Conservation (phyloP, 2,113 vertebrate species). For the Alligator sinensis region DNA sequence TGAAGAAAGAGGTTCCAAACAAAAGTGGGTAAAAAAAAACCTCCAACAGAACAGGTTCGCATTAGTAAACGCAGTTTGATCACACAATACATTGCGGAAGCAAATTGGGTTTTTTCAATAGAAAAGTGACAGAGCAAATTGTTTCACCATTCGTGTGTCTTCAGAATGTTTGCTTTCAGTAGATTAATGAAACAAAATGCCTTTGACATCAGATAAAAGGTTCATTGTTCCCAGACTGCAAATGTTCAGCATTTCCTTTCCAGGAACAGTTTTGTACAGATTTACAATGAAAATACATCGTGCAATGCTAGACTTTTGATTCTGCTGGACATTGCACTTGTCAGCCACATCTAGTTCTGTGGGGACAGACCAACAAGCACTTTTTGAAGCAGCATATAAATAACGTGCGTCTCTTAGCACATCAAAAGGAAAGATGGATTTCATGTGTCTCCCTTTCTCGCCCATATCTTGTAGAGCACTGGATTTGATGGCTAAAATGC, state of each 20-base stretch:
- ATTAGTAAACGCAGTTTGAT: not conserved
- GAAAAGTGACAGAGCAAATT: not conserved
- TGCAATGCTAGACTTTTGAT: not conserved
- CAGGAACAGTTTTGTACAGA: not conserved
- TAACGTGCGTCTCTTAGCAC: not conserved
- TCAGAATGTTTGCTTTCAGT: constrained; percentile 11
- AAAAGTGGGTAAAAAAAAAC: not conserved
- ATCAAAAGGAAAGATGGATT: constrained; percentile 12
- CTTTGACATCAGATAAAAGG: no score
- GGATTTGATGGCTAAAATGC: constrained; percentile 18
- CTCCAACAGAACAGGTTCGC: no score
- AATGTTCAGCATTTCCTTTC: no score
- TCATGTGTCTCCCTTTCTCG: not conserved
- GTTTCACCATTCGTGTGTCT: constrained; percentile 3
- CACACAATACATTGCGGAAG: not conserved
- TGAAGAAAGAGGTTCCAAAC: not conserved
- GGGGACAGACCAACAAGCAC: not conserved
- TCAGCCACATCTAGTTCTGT: not conserved
- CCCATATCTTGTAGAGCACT: not conserved
- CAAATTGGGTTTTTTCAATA: not conserved
- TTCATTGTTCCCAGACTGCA: no score
- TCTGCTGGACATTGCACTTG: not conserved
- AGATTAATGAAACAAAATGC: not conserved
- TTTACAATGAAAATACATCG: not conserved
- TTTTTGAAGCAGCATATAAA: not conserved